phyloP scores from a whole-genome alignment of 1,140 invertebrate genomes.

The Drosophila punjabiensis region DNA sequence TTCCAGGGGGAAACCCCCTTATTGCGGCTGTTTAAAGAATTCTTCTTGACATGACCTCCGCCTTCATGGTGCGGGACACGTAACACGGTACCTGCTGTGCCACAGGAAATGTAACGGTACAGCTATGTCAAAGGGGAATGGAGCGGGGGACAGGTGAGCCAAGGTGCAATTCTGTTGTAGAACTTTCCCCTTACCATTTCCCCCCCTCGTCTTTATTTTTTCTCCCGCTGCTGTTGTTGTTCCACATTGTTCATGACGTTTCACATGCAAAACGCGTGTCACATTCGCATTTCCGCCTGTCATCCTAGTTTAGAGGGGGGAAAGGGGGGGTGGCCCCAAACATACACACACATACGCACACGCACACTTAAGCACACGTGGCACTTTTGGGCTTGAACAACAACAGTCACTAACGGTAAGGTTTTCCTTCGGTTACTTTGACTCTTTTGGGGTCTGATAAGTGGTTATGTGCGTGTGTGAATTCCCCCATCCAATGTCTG shows the following conservation, averaged over 20 bases:
- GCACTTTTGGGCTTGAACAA: slow-evolving; percentile 73
- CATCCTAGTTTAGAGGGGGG: slow-evolving; percentile 70
- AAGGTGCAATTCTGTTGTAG: slow-evolving; percentile 18
- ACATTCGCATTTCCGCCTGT: slow-evolving; percentile 82
- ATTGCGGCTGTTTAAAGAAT: slow-evolving; percentile 2
- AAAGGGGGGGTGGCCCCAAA: neutral
- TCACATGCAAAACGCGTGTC: slow-evolving; percentile 84
- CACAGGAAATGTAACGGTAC: slow-evolving; percentile 41
- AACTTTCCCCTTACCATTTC: slow-evolving; percentile 32
- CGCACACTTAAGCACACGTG: slow-evolving; percentile 25
- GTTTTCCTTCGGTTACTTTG: slow-evolving; percentile 75
- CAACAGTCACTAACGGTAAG: slow-evolving; percentile 49
- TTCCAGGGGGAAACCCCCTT: neutral
- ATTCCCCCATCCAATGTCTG: slow-evolving; percentile 16
- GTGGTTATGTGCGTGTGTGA: slow-evolving; percentile 53
- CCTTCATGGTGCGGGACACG: slow-evolving; percentile 22
- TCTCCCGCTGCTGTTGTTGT: neutral
- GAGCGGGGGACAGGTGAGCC: neutral
- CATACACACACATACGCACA: neutral
- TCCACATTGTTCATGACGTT: slow-evolving; percentile 76
- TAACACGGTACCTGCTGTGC: slow-evolving; percentile 35
- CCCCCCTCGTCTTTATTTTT: neutral
- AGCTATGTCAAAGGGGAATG: slow-evolving; percentile 7
- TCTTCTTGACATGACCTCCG: slow-evolving; percentile 13
- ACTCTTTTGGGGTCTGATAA: slow-evolving; percentile 64